Evolutionary conservation across 2,888 invertebrate genomes (phyloP), one percentile per base, ranked within the genome.

Genomic region (Prosapia bicincta): DNA sequence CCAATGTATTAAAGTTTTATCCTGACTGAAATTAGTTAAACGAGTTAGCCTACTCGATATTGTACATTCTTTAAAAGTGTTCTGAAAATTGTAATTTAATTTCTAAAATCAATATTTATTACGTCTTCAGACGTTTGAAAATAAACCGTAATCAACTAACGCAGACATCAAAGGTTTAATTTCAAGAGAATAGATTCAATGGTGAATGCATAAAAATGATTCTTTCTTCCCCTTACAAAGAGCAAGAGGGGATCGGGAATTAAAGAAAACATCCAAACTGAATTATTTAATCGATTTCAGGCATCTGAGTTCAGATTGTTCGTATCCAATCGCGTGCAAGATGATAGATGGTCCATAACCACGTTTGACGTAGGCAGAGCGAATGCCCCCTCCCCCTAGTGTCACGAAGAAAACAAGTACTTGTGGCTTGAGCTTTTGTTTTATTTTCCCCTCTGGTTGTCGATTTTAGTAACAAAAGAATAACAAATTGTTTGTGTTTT

Each of bases 401-500:
- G 54, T 54, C 20, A 54, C 3, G 54, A 20, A 54, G 54, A 54
- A 54, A 54, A 54, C 54, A 54, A 54, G 54, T 54, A 54, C 54
- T 54, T 54, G 54, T 54, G 54, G 54, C n/a, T 54, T 54, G 54
- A 54, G 54, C 76, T 73, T 76, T 76, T 72, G 72, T 76, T 76
- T 76, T 73, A 76, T 76, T 73, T 74, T 76, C 73, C 73, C 66
- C 76, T 73, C 76, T 76, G 69, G 76, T 76, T 76, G 69, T 76
- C 70, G 76, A 76, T 76, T 76, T 69, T 67, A 38, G 76, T 32
- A 65, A 76, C 76, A 76, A 76, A 76, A 76, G 76, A 76, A 76
- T 76, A 76, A 76, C 76, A 73, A 76, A 76, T 76, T 76, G 76
- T 76, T 76, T 73, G 70, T 76, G 76, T 76, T 76, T 76, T 76